Percentiles rank a stretch among this genome's conserved stretches.
These are phyloP conservation scores for Schizaphis graminum DNA, from an alignment of 2,888 invertebrate species.

Conservation along the genomic window DNA sequence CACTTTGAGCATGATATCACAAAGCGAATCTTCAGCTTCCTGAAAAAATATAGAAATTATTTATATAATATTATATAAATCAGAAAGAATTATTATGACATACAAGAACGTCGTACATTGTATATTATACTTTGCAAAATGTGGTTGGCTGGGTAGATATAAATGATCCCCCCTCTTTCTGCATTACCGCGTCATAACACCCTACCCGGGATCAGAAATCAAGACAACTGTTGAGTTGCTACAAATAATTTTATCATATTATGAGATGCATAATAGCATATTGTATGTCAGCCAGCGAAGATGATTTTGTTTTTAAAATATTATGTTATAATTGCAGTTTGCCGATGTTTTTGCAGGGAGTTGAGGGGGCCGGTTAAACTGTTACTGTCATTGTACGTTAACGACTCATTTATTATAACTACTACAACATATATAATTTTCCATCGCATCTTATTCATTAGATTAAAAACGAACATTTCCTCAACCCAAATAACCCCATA, in stretches of 20 bases:
- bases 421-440: too few relatives aligned
- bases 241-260: background rate
- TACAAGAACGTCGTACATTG: background rate
- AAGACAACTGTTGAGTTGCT: background rate
- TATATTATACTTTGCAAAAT: background rate
- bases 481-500: too few relatives aligned
- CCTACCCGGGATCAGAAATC: background rate
- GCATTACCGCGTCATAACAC: background rate
- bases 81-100: background rate
- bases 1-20: conserved; percentile 79
- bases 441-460: background rate
- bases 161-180: background rate
- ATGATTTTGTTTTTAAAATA: background rate
- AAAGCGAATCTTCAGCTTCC: conserved; percentile 39
- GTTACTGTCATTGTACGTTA: background rate
- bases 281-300: background rate
- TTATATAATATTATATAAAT: background rate
- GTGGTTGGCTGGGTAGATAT: background rate
- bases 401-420: too few relatives aligned
- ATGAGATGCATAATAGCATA: background rate
- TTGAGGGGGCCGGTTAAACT: background rate
- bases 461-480: background rate
- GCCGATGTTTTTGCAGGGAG: background rate
- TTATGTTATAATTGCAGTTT: too few relatives aligned
- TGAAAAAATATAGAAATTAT: background rate